Base-by-base conservation (phyloP, 2,797 vertebrate genomes). In the Myotis planiceps region DNA sequence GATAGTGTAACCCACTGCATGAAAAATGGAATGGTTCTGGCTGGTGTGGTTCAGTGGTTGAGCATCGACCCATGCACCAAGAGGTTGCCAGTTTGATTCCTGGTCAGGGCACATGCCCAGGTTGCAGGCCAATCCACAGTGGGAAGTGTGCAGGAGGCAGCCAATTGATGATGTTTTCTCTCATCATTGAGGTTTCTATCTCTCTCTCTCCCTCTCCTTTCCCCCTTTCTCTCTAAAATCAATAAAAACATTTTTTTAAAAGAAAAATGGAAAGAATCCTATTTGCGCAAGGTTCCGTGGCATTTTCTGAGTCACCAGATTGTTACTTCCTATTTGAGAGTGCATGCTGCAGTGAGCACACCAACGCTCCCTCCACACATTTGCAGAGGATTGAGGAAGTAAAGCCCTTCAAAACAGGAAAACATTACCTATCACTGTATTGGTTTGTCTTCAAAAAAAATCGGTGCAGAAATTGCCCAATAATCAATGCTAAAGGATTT, bases 321-420 rank as follows among this genome's bases (percentile, higher is more conserved):
- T 29, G 65, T 65, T 39, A 47, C 91, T 97, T 97, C 93, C 96
- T 83, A 23, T 80, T 93, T 60, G 85, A 96, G 78, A 66, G 27
- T 23, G 1, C 4, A 2, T 7, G 10, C 55, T 39, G 1, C 45
- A 51, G 2, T 34, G 27, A 60, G 47, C 3, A 23, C 21, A 3
- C 14, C 0, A 6, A 58, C 34, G 39, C 65, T 93, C 39, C 51
- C n/a, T 32, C 42, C 7, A 71, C 23, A 71, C 1, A 0, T 39
- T 82, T 53, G 83, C 79, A 45, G 68, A 49, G 8, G 45, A 74
- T 39, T 90, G 71, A 91, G 95, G 97, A 97, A 96, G 84, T 90
- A 88, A 94, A 96, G 96, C 66, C 74, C 47, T 87, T 68, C 88
- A 85, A 95, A 95, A 68, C 69, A 34, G 71, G 42, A 92, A 94